Conservation (phyloP, 2,113 vertebrate genomes). For the Poeciliopsis retropinna region DNA sequence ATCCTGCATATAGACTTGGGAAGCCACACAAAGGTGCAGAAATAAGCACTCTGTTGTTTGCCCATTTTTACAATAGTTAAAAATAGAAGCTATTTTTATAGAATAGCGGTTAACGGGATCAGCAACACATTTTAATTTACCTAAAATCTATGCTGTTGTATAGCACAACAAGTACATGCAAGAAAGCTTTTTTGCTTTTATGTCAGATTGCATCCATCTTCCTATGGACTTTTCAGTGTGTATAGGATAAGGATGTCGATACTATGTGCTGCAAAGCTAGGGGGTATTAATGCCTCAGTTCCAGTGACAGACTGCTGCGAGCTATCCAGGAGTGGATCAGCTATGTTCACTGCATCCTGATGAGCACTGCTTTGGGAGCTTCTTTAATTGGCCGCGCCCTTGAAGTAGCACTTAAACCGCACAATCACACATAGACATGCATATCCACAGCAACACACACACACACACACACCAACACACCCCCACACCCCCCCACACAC, state of each 20-base stretch:
- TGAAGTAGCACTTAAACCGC: constrained; percentile 52
- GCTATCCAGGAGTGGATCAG: constrained; percentile 58
- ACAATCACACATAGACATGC: constrained; percentile 9
- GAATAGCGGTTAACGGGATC: background rate
- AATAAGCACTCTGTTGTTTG: background rate
- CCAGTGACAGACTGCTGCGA: constrained; percentile 51
- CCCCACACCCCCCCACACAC: constrained; percentile 20
- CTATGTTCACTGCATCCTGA: constrained; percentile 63
- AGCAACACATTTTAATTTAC: background rate
- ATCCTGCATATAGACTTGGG: background rate
- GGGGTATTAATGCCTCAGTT: constrained; percentile 32
- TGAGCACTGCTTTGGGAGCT: constrained; percentile 61
- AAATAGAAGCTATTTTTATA: background rate
- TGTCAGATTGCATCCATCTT: constrained; percentile 9
- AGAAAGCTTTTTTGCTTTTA: background rate
- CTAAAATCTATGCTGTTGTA: background rate
- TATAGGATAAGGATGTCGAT: constrained; percentile 48
- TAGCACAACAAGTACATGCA: background rate
- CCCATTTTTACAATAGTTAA: background rate
- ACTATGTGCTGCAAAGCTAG: constrained; percentile 10
- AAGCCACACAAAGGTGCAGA: background rate
- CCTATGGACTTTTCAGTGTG: background rate
- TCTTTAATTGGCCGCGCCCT: constrained; percentile 68
- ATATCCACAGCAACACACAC: constrained; percentile 2
- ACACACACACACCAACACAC: constrained; percentile 12